Evolutionary conservation across 2,797 vertebrate species (phyloP), one percentile per base, ranked within the genome.

Genomic region (Poecile montanus): DNA sequence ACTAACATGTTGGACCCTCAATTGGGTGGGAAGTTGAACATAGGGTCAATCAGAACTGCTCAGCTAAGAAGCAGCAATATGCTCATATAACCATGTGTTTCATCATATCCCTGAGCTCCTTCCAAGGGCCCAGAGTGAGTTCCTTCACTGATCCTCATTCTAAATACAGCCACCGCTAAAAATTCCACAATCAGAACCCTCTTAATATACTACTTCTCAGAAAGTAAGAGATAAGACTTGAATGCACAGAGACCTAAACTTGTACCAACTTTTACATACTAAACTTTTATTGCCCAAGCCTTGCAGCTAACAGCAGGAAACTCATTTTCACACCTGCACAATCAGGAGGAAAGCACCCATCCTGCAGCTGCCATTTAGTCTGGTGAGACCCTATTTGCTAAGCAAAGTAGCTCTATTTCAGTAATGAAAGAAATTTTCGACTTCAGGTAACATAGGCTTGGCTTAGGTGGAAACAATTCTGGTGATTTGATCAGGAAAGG

Each of bases 21-120:
- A 0, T 0, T 62, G n/a, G n/a, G 44, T 3, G 36, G 61, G 61
- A 10, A 71, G 32, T 3, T 7, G 13, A 8, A 60, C 16, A 20
- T 22, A 58, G 16, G 12, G 17, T n/a, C 36, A 44, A 6, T 26
- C 48, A 50, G 12, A 85, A 66, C 4, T 66, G 72, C 58, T 57
- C 58, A 75, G 81, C 30, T 65, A 58, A 74, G 88, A n/a, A 80
- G 70, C 71, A 84, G 44, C 34, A 87, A 72, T 1, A 14, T 5
- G 32, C 45, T 74, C 89, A 65, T 22, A 8, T 3, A 72, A 72
- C 7, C 22, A 11, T 7, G 6, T 15, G 13, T 32, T 63, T 51
- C 65, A 36, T 16, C 60, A 56, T 54, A 57, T 38, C 78, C 91
- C 76, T 50, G 53, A 67, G 53, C 57, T 67, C 40, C 20, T 84